phyloP scores from a whole-genome alignment of 1,140 invertebrate genomes.

The Neodiprion lecontei region DNA sequence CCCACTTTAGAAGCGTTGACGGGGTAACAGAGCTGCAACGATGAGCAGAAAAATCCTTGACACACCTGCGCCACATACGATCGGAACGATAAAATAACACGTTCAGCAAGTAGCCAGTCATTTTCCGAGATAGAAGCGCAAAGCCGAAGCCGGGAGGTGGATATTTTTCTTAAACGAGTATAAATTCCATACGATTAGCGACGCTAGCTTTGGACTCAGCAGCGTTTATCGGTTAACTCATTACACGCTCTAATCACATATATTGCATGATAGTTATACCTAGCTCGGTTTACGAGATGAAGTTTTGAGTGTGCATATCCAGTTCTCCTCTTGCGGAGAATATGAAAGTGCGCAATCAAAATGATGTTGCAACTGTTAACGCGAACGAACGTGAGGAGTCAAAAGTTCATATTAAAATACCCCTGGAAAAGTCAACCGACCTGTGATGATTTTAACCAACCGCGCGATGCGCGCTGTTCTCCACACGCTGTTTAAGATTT shows the following conservation, averaged over 20 bases:
- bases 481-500: no score
- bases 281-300: no score
- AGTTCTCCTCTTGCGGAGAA: background rate
- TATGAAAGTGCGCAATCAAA: slow-evolving; percentile 7
- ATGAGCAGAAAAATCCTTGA: background rate
- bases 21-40: background rate
- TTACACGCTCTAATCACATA: slow-evolving; percentile 1
- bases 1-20: no score
- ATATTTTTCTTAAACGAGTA: background rate
- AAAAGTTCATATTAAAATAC: no score
- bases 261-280: background rate
- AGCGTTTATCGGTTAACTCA: background rate
- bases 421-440: no score
- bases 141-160: background rate
- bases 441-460: no score
- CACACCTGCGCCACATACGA: background rate
- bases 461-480: no score
- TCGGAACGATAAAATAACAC: background rate
- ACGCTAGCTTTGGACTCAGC: background rate
- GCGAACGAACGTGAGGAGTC: no score
- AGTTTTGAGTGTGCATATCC: no score
- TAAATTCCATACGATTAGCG: background rate
- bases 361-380: background rate
- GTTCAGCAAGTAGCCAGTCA: background rate
- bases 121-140: background rate